Percentiles rank a stretch among this genome's conserved stretches.
Conservation (phyloP, 2,888 invertebrate species). For the Tiphia femorata region DNA sequence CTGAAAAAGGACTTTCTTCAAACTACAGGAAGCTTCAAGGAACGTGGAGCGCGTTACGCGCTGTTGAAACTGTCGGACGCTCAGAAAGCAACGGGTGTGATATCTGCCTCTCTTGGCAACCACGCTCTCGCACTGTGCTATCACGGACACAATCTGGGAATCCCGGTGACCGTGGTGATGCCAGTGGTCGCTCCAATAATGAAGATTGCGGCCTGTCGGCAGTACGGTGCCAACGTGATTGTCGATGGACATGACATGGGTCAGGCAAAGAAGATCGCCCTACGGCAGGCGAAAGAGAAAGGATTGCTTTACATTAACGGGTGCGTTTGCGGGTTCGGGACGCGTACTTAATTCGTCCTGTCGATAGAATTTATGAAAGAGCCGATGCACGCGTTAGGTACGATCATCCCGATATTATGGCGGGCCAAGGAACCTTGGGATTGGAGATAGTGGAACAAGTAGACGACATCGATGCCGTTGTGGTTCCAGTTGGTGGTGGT, state of each 20-base stretch:
- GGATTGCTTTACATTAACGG: constrained; percentile 89
- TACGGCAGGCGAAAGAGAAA: constrained; percentile 79
- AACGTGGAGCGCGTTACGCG: constrained; percentile 91
- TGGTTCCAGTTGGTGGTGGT: constrained; percentile 95
- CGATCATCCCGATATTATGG: constrained; percentile 95
- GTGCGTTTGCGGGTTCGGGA: too few relatives aligned
- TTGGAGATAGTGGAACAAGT: constrained; percentile 94
- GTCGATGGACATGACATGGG: constrained; percentile 86
- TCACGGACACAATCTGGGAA: constrained; percentile 75
- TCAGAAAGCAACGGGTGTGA: constrained; percentile 82
- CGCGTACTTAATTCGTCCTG: too few relatives aligned
- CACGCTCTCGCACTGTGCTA: constrained; percentile 88
- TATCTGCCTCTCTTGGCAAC: constrained; percentile 94
- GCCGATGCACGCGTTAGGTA: too few relatives aligned
- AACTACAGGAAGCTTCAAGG: constrained; percentile 96
- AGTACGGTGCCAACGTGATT: constrained; percentile 87
- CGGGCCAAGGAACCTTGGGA: constrained; percentile 95
- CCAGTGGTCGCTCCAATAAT: constrained; percentile 94
- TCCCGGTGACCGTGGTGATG: constrained; percentile 89
- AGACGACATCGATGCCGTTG: constrained; percentile 86
- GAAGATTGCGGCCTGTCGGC: constrained; percentile 91
- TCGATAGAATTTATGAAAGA: background rate
- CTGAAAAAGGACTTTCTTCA: constrained; percentile 96
- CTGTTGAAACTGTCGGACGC: constrained; percentile 81
- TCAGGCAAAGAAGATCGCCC: constrained; percentile 86